Conservation (phyloP, 2,888 invertebrate species). For the Rapana venosa region DNA sequence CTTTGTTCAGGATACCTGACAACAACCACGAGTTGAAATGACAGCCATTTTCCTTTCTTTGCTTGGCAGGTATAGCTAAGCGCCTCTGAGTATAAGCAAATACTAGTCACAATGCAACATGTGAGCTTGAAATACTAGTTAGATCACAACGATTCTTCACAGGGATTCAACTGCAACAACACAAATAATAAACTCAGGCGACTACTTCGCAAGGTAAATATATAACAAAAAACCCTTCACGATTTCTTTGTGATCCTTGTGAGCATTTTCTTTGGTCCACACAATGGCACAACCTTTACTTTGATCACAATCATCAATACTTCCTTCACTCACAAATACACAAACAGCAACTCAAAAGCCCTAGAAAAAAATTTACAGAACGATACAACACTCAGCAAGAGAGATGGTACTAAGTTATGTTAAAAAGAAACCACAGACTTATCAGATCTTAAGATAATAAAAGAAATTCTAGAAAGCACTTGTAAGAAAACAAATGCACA, state of each 20-base stretch:
- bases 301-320: not conserved
- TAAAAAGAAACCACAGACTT: not conserved
- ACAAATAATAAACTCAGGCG: not conserved
- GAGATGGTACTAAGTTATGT: not conserved
- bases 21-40: too few species aligned
- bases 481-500: not conserved
- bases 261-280: slow-evolving; percentile 19
- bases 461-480: not conserved
- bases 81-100: not conserved
- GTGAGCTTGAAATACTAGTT: not conserved
- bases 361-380: not conserved
- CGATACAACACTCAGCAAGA: not conserved
- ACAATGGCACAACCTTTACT: slow-evolving; percentile 11
- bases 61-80: too few species aligned
- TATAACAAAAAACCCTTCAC: not conserved
- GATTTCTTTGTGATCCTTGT: not conserved
- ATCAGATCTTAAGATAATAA: not conserved
- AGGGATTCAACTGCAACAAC: not conserved
- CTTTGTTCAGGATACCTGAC: too few species aligned
- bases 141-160: not conserved
- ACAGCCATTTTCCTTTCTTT: too few species aligned
- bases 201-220: not conserved
- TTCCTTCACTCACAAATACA: not conserved
- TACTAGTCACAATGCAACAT: not conserved
- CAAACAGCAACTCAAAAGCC: not conserved